Percentiles rank a stretch among this genome's conserved stretches.
Conservation (phyloP, 2,797 vertebrate genomes). For the Esox lucius region DNA sequence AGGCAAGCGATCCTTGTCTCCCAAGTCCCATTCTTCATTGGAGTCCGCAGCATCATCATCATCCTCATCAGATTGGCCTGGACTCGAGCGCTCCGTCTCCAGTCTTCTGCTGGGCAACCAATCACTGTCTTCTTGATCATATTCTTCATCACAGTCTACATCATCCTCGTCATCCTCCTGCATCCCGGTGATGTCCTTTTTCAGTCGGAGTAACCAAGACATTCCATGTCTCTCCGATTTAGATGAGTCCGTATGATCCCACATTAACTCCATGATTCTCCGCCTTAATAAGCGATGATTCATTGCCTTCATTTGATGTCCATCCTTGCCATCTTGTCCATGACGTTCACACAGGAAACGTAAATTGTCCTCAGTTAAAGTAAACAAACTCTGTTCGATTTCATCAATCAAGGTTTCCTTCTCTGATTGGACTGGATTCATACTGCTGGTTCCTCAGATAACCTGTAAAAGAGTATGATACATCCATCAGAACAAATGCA, state of each 20-base stretch:
- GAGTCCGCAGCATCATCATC: not conserved
- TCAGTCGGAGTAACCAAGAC: not conserved
- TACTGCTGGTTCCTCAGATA: not conserved
- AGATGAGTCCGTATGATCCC: not conserved
- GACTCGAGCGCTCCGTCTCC: too few species aligned
- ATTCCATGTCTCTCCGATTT: not conserved
- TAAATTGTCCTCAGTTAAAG: not conserved
- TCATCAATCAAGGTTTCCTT: not conserved
- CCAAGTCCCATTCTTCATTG: not conserved
- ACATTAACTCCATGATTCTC: not conserved
- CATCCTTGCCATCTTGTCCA: not conserved
- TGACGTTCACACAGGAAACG: not conserved
- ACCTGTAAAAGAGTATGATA: not conserved
- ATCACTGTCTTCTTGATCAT: too few species aligned
- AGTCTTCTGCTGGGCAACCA: too few species aligned
- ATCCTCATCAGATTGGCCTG: too few species aligned
- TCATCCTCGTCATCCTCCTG: not conserved
- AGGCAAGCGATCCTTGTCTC: not conserved
- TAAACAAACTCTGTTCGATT: not conserved
- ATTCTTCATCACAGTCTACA: too few species aligned
- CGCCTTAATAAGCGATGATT: not conserved
- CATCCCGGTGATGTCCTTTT: not conserved
- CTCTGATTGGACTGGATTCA: not conserved
- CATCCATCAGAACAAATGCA: not conserved
- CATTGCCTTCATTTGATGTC: not conserved